These are phyloP conservation scores for Sericinus montela DNA, from an alignment of 2,888 invertebrate species.

Conservation along the genomic window DNA sequence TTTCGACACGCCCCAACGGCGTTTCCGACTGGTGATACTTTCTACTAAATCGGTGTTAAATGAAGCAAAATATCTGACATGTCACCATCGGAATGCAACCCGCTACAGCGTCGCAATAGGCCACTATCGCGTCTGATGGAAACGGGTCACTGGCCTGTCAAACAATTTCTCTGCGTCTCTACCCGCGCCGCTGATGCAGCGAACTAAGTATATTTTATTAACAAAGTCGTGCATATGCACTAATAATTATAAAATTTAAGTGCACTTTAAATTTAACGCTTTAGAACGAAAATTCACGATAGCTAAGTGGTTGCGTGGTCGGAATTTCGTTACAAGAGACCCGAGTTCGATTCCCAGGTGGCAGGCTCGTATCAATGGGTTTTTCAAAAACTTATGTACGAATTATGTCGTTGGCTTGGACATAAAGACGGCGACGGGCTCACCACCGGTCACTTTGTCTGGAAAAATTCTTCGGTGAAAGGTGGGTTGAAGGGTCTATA, in stretches of 20 bases:
- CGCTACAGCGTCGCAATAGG: slow-evolving; percentile 21
- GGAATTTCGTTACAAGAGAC: too few relatives aligned
- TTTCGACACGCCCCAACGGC: neutral
- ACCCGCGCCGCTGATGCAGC: slow-evolving; percentile 9
- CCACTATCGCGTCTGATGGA: neutral
- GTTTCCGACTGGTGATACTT: neutral
- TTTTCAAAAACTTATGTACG: too few relatives aligned
- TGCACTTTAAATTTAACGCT: slow-evolving; percentile 26
- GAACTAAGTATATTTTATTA: slow-evolving; percentile 19
- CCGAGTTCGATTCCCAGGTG: too few relatives aligned
- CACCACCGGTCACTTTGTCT: too few relatives aligned
- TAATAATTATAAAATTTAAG: slow-evolving; percentile 28
- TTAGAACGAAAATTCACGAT: too few relatives aligned
- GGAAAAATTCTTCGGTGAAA: too few relatives aligned
- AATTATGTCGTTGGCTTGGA: too few relatives aligned
- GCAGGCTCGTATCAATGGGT: too few relatives aligned
- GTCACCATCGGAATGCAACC: neutral
- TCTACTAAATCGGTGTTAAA: neutral
- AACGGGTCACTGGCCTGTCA: neutral
- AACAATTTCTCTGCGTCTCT: slow-evolving; percentile 12
- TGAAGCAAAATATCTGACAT: slow-evolving; percentile 1
- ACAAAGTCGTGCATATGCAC: slow-evolving; percentile 24
- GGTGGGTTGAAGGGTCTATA: too few relatives aligned
- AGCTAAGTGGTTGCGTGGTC: too few relatives aligned
- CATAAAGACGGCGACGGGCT: too few relatives aligned